Evolutionary conservation across 2,113 vertebrate genomes (phyloP).

Genomic region (Strix uralensis): DNA sequence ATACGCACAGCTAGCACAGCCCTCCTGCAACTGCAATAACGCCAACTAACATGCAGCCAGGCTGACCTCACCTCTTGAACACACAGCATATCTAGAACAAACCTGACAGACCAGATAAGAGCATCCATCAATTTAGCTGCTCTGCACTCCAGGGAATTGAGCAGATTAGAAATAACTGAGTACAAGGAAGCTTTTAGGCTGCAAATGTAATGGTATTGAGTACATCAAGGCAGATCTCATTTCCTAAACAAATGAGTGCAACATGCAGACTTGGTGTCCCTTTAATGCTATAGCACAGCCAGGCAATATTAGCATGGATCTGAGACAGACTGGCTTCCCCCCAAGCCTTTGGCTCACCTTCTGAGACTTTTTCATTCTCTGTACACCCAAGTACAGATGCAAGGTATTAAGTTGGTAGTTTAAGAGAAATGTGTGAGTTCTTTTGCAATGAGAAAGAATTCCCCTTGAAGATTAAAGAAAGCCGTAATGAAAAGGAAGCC

Average conservation of each 20-base stretch:
- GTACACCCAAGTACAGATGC: slow-evolving; percentile 1
- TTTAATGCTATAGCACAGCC: slow-evolving; percentile 9
- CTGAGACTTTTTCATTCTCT: not conserved
- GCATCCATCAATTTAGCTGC: slow-evolving; percentile 39
- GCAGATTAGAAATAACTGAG: slow-evolving; percentile 52
- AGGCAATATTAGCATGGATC: slow-evolving; percentile 5
- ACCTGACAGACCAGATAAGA: slow-evolving; percentile 57
- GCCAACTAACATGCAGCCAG: not conserved
- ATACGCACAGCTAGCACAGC: not conserved
- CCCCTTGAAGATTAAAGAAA: not conserved
- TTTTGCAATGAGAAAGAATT: not conserved
- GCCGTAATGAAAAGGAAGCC: not conserved
- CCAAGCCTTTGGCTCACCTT: slow-evolving; percentile 47
- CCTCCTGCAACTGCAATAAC: not conserved
- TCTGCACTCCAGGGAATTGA: slow-evolving; percentile 28
- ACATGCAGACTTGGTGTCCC: slow-evolving; percentile 10
- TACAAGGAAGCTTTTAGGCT: slow-evolving; percentile 65
- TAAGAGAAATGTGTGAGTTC: not conserved
- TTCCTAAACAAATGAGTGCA: slow-evolving; percentile 61
- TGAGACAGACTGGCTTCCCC: slow-evolving; percentile 31
- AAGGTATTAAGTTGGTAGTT: not conserved
- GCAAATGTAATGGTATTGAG: slow-evolving; percentile 41
- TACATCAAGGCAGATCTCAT: slow-evolving; percentile 59
- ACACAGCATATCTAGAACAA: slow-evolving; percentile 34
- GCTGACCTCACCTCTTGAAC: slow-evolving; percentile 53